Percentiles rank a stretch among this genome's conserved stretches.
phyloP scores from a whole-genome alignment of 2,113 vertebrate genomes.

The Narcine bancroftii region DNA sequence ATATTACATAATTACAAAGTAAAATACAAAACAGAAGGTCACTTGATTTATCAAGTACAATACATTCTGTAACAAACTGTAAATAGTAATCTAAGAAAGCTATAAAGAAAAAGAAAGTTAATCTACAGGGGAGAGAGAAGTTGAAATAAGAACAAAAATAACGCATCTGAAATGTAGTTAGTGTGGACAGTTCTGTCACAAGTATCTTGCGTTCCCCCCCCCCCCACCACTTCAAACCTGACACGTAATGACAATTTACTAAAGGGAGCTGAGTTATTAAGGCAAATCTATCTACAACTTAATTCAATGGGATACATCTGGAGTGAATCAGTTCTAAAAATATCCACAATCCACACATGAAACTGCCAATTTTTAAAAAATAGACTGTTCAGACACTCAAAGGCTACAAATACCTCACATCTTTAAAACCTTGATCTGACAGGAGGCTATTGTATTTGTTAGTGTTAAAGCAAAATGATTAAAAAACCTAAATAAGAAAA shows the following conservation, averaged over 20 bases:
- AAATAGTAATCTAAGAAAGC: slow-evolving; percentile 26
- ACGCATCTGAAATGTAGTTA: slow-evolving; percentile 2
- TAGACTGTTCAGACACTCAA: slow-evolving; percentile 15
- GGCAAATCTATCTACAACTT: background rate
- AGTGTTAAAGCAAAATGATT: background rate
- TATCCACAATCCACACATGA: background rate
- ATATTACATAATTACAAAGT: slow-evolving; percentile 38
- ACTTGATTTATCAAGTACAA: slow-evolving; percentile 38
- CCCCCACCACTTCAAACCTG: too few species aligned
- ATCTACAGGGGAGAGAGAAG: background rate
- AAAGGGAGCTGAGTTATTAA: slow-evolving; percentile 2
- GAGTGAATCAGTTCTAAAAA: background rate
- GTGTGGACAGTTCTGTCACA: background rate
- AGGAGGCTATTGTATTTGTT: background rate
- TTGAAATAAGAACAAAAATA: background rate
- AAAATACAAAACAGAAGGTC: slow-evolving; percentile 38
- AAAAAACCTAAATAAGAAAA: background rate
- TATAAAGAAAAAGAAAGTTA: background rate
- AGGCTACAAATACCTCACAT: background rate
- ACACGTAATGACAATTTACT: background rate
- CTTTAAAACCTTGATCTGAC: background rate
- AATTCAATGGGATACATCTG: background rate
- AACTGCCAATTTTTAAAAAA: background rate
- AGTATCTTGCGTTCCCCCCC: too few species aligned
- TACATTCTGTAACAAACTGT: slow-evolving; percentile 34